A percentile compares a stretch with the other conserved stretches of the same genome.
Conservation (phyloP, 2,888 invertebrate species). For the Ochropleura plecta region DNA sequence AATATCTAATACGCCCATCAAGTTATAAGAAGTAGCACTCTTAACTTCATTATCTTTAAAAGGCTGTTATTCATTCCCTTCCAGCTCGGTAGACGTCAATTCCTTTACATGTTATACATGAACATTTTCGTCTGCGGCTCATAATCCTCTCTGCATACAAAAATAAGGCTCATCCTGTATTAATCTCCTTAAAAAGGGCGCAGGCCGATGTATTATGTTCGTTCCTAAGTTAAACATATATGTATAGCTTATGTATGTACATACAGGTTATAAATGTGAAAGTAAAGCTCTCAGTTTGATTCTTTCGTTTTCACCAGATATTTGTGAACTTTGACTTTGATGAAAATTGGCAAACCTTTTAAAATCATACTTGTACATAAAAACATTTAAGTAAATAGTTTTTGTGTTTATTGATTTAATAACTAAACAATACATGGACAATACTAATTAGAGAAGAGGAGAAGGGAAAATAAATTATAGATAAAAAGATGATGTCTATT, state of each 20-base stretch:
- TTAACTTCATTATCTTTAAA: not conserved
- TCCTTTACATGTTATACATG: constrained; percentile 37
- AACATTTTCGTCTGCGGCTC: constrained; percentile 42
- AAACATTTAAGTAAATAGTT: too few relatives aligned
- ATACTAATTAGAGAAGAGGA: too few relatives aligned
- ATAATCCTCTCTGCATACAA: constrained; percentile 52
- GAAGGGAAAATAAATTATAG: too few relatives aligned
- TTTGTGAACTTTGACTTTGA: constrained; percentile 13
- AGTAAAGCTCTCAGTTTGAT: constrained; percentile 22
- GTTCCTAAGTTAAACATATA: not conserved
- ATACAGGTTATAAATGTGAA: not conserved
- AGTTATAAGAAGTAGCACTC: not conserved
- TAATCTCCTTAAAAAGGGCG: constrained; percentile 58
- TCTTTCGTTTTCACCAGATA: constrained; percentile 12
- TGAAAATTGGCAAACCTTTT: constrained; percentile 1
- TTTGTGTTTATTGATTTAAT: too few relatives aligned
- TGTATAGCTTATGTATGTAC: not conserved
- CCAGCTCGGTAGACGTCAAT: constrained; percentile 13
- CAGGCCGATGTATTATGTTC: constrained; percentile 28
- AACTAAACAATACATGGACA: too few relatives aligned
- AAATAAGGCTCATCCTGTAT: constrained; percentile 49
- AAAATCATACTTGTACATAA: not conserved
- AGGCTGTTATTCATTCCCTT: constrained; percentile 17
- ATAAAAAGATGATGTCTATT: too few relatives aligned
- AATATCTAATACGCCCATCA: not conserved